Base-by-base conservation (phyloP, 1,140 invertebrate species). In the Mamestra configurata region DNA sequence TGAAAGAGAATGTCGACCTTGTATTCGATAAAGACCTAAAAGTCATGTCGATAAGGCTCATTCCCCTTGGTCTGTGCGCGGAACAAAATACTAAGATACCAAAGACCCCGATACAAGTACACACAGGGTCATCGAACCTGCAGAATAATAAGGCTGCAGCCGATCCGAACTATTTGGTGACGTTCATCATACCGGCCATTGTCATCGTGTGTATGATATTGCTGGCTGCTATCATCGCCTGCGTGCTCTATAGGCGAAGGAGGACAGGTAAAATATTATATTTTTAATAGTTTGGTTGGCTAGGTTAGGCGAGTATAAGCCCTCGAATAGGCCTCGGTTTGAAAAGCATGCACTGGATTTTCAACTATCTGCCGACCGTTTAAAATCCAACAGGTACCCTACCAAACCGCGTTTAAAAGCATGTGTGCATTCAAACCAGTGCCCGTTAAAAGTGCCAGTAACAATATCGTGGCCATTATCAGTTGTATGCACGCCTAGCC, bases 131-230 rank as follows among this genome's bases (percentile, higher is more conserved):
- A 59, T 76, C 61, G 73, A 91, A 73, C 53, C 80, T 53, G 51
- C 87, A 88, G 20, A 89, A 89, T 61, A 84, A 79, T 53, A 92
- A 92, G 57, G 82, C 90, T 3, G 84, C 86, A 0, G 98, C 98
- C 83, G 98, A 98, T 86, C 96, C 98, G 15, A 98, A 98, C 83
- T 98, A 99, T 88, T 96, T 98, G 71, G 96, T 98, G n/a, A 99
- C 98, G 0, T 98, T 98, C 80, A 97, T 99, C 13, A 96, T 99
- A 53, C 98, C 98, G 0, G 97, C 97, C 0, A 96, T 99, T 18
- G 98, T 99, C 8, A 98, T 99, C 77, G 96, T 97, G 0, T 97
- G 97, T 7, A 99, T 99, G 98, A 95, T 99, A 0, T 92, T 99
- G 0, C 95, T 99, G 6, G 98, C 98, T 0, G 97, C 97, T 0